Conservation (phyloP, 2,113 vertebrate species). For the Microcebus murinus region DNA sequence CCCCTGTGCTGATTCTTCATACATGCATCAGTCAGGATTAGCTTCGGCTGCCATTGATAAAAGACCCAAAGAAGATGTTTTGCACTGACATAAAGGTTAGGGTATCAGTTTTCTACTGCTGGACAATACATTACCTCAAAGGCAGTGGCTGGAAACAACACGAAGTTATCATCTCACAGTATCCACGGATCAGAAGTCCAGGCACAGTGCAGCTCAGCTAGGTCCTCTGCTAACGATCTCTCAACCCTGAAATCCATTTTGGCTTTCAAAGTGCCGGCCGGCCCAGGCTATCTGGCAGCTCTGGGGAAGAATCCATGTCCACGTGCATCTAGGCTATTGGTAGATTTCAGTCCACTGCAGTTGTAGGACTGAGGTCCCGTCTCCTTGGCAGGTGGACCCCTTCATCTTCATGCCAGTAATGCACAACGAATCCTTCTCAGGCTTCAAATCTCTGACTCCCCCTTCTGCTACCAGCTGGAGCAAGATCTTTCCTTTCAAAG, state of each 20-base stretch:
- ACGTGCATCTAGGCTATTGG: background rate
- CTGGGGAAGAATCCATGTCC: background rate
- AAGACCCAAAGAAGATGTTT: background rate
- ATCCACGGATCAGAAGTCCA: background rate
- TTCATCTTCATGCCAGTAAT: background rate
- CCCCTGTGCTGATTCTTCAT: background rate
- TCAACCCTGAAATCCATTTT: background rate
- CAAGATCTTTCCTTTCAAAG: background rate
- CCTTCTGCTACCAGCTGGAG: background rate
- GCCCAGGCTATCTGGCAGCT: background rate
- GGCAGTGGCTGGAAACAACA: background rate
- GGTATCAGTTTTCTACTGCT: background rate
- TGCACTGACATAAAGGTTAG: background rate
- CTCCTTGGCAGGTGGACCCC: background rate
- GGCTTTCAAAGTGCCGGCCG: background rate
- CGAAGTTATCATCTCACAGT: background rate
- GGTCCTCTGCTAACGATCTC: background rate
- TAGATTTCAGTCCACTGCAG: background rate
- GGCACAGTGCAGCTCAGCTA: fast-evolving
- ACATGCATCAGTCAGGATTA: background rate
- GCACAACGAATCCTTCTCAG: background rate
- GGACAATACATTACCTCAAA: background rate
- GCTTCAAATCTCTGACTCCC: background rate
- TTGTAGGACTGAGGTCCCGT: background rate
- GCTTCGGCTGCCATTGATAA: background rate